These are phyloP conservation scores for Crematogaster levior DNA, from an alignment of 2,888 invertebrate species.

Conservation along the genomic window DNA sequence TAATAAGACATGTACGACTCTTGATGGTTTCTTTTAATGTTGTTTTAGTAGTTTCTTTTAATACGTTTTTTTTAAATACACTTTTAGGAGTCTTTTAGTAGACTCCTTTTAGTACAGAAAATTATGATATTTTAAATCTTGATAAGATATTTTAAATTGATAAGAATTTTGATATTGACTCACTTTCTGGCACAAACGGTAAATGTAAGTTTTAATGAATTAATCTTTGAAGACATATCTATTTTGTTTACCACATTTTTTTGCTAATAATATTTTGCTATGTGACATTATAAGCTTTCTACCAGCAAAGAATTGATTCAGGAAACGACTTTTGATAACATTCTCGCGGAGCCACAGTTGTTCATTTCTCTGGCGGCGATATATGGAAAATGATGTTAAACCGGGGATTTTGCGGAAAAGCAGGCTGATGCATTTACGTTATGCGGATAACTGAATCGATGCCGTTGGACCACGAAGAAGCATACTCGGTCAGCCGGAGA, in stretches of 20 bases:
- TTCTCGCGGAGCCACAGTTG: neutral
- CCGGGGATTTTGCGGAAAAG: slow-evolving; percentile 21
- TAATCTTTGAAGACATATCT: neutral
- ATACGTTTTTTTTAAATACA: neutral
- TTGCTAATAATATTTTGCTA: neutral
- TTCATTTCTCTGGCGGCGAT: neutral
- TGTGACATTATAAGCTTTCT: neutral
- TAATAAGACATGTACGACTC: neutral
- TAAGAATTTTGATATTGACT: neutral
- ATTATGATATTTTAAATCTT: neutral
- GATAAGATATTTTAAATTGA: too few species aligned
- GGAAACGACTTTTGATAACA: neutral
- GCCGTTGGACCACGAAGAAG: slow-evolving; percentile 31
- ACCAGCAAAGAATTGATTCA: neutral
- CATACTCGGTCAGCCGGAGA: slow-evolving; percentile 36
- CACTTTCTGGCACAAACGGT: neutral
- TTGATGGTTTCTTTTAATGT: neutral
- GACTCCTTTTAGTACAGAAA: neutral
- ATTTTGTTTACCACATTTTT: too few species aligned
- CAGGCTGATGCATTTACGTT: slow-evolving; percentile 21
- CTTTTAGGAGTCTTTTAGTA: too few species aligned
- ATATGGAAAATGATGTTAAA: neutral
- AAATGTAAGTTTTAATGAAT: neutral
- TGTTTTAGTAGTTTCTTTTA: too few species aligned
- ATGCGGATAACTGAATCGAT: slow-evolving; percentile 24